phyloP scores from a whole-genome alignment of 2,888 invertebrate genomes.

The Molorchus minor region DNA sequence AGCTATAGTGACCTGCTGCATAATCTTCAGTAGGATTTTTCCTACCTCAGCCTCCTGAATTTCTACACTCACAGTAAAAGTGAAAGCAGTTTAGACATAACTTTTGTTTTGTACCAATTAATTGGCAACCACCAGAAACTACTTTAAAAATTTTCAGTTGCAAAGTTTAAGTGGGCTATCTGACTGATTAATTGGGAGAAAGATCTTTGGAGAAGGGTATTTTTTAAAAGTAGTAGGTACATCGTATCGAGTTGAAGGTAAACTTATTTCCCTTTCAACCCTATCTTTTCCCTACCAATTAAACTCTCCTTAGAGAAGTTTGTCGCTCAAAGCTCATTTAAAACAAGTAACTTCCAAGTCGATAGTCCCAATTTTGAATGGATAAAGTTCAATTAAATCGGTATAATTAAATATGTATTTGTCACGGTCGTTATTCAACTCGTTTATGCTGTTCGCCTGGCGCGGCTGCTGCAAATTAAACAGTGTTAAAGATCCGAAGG shows the following conservation, averaged over 20 bases:
- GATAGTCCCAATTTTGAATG: constrained; percentile 10
- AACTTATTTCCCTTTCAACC: too few species aligned
- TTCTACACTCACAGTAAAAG: too few species aligned
- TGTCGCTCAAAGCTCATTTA: background rate
- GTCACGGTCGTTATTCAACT: constrained; percentile 42
- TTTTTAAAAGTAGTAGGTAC: background rate
- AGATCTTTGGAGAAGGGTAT: background rate
- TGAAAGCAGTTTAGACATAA: too few species aligned
- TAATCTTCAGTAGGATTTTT: too few species aligned
- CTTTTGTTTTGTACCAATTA: too few species aligned
- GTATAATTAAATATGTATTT: constrained; percentile 41
- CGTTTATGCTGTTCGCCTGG: constrained; percentile 36
- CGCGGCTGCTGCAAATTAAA: constrained; percentile 46
- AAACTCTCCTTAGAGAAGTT: background rate
- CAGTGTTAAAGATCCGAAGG: constrained; percentile 47
- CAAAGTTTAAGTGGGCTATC: too few species aligned
- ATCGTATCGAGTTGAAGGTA: background rate
- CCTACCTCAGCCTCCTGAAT: too few species aligned
- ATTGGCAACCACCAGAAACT: too few species aligned
- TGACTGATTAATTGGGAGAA: background rate
- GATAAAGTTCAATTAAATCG: constrained; percentile 26
- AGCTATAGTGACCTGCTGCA: too few species aligned
- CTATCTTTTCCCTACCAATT: too few species aligned
- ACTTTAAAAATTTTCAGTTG: too few species aligned
- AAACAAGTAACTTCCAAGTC: background rate